Evolutionary conservation across 2,888 invertebrate genomes (phyloP), one percentile per base, ranked within the genome.

Genomic region (Phlogophora meticulosa): DNA sequence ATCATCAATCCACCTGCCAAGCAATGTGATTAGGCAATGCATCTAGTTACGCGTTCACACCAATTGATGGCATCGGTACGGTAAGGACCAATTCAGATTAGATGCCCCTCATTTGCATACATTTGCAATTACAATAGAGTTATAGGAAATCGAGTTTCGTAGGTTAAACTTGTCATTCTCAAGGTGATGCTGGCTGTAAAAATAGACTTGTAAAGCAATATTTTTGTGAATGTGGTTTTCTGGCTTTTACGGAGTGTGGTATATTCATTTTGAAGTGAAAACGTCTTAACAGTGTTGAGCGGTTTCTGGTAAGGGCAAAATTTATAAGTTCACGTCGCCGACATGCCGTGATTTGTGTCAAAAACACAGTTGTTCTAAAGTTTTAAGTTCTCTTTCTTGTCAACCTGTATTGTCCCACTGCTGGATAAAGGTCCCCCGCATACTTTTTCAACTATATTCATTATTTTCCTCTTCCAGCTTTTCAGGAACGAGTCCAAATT

Each of bases 11-110:
- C 17, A 58, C 59, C 51, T 62, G 69, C 55, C 69, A 69, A 43
- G 36, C 76, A 43, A 55, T 56, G 75, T 59, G 80, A 76, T 76
- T 76, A 76, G 76, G 69, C 79, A 61, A 75, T 76, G 61, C 61
- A 56, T 76, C 75, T 75, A 75, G 75, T 79, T 78, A 79, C 56
- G 38, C 46, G 42, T 53, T 56, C 48, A n/a, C 57, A 49, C 78
- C 69, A 75, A 76, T 79, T 79, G 75, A 79, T 61, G 46, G 61
- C 61, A 55, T 36, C 79, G 46, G 22, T 55, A 48, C 43, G 56
- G 56, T 43, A 46, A 49, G 36, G 40, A 57, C 67, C 36, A 49
- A 60, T 55, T 56, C 24, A 48, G 61, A 78, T 57, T 73, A 57
- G 67, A 57, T 65, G 45, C 17, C n/a, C 13, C 61, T 57, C 20